Percentiles rank a stretch among this genome's conserved stretches.
Evolutionary conservation across 2,888 invertebrate species (phyloP).

Genomic region (Cephus runcator): DNA sequence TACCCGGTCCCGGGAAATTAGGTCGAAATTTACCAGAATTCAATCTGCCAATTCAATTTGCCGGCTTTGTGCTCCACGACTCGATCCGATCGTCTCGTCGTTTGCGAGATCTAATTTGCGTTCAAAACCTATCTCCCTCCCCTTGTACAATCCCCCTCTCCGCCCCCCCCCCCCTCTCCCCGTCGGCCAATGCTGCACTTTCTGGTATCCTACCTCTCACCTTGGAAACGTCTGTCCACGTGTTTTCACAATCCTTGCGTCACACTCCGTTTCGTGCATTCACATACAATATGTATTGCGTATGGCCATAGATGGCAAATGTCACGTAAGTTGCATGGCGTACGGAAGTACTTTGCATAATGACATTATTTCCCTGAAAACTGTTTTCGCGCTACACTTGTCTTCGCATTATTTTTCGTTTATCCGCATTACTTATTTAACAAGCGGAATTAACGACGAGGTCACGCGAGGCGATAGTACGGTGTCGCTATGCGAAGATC

Average conservation of each 20-base stretch:
- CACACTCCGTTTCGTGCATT: background rate
- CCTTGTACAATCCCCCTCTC: background rate
- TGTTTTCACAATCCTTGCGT: background rate
- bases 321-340: background rate
- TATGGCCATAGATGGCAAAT: background rate
- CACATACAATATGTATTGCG: background rate
- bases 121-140: slow-evolving; percentile 29
- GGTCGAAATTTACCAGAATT: slow-evolving; percentile 50
- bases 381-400: background rate
- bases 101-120: slow-evolving; percentile 55
- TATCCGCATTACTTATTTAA: background rate
- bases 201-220: background rate
- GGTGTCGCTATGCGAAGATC: background rate
- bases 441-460: background rate
- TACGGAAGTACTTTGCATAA: background rate
- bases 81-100: slow-evolving; percentile 45
- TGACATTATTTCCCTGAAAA: background rate
- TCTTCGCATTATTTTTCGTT: background rate
- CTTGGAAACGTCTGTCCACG: background rate
- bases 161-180: no score
- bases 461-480: background rate
- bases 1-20: slow-evolving; percentile 36
- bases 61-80: slow-evolving; percentile 45
- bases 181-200: background rate
- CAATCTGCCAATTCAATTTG: slow-evolving; percentile 53